phyloP scores from a whole-genome alignment of 2,797 vertebrate species.

The Brachyalestes nurse region DNA sequence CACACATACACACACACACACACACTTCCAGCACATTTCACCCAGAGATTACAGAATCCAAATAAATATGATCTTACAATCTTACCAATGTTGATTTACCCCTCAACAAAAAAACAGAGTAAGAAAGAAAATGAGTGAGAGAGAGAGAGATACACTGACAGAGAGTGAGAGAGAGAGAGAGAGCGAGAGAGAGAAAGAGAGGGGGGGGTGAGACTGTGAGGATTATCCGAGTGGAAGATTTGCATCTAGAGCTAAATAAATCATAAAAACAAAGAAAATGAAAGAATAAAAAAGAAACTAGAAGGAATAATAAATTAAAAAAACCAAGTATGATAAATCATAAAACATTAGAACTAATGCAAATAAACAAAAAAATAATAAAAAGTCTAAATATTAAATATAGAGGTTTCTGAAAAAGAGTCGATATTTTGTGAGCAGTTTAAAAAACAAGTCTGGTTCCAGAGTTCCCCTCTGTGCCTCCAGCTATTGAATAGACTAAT shows the following conservation, averaged over 20 bases:
- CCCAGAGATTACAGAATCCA: background rate
- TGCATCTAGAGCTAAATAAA: slow-evolving; percentile 25
- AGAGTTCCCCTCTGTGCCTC: too few relatives aligned
- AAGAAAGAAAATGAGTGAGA: background rate
- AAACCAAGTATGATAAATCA: too few relatives aligned
- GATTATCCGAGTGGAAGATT: slow-evolving; percentile 69
- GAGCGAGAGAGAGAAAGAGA: background rate
- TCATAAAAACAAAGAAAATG: slow-evolving; percentile 65
- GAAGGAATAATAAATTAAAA: background rate
- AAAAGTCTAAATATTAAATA: too few relatives aligned
- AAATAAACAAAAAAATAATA: too few relatives aligned
- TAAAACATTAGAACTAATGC: too few relatives aligned
- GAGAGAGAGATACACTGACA: background rate
- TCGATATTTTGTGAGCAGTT: too few relatives aligned
- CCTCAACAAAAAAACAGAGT: background rate
- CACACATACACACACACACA: background rate
- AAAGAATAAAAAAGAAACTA: slow-evolving; percentile 25
- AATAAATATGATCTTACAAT: background rate
- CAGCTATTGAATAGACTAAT: too few relatives aligned
- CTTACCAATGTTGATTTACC: background rate
- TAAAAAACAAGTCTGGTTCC: too few relatives aligned
- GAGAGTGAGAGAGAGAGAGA: background rate
- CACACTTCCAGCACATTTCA: background rate
- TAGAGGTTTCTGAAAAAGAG: too few relatives aligned
- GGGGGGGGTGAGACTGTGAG: background rate